Conservation (phyloP, 2,888 invertebrate species). For the Pollenia labialis region DNA sequence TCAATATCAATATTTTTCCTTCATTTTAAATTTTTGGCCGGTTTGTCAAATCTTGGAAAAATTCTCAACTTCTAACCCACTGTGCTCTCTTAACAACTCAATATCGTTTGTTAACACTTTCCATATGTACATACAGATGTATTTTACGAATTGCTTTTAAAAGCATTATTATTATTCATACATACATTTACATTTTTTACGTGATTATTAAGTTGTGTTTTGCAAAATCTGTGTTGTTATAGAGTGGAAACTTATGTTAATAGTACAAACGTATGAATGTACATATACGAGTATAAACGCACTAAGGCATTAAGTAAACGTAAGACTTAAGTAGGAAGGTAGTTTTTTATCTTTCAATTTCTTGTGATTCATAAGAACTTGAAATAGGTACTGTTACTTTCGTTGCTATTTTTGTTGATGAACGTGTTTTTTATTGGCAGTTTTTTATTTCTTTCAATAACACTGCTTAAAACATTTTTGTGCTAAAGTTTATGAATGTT, state of each 20-base stretch:
- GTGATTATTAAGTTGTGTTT: slow-evolving; percentile 42
- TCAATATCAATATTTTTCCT: too few relatives aligned
- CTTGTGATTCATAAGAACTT: slow-evolving; percentile 65
- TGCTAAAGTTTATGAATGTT: not conserved
- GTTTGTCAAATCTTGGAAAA: too few relatives aligned
- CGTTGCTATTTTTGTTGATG: slow-evolving; percentile 63
- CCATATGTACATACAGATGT: not conserved
- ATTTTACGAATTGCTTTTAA: slow-evolving; percentile 46
- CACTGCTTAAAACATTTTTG: not conserved
- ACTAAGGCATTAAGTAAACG: not conserved
- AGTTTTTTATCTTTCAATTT: slow-evolving; percentile 43
- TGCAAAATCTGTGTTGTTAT: slow-evolving; percentile 41
- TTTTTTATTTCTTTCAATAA: not conserved
- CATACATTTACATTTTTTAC: slow-evolving; percentile 51
- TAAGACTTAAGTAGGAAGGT: slow-evolving; percentile 32
- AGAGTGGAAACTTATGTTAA: slow-evolving; percentile 13
- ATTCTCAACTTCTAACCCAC: not conserved
- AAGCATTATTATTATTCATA: slow-evolving; percentile 31
- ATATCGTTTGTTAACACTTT: not conserved
- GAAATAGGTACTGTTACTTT: slow-evolving; percentile 74
- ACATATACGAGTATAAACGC: too few relatives aligned
- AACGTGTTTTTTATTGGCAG: not conserved
- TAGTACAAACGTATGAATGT: too few relatives aligned
- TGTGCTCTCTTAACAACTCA: not conserved
- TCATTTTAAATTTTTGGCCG: too few relatives aligned